Base-by-base conservation (phyloP, 2,888 invertebrate species). In the Ichneumoninae sp. region DNA sequence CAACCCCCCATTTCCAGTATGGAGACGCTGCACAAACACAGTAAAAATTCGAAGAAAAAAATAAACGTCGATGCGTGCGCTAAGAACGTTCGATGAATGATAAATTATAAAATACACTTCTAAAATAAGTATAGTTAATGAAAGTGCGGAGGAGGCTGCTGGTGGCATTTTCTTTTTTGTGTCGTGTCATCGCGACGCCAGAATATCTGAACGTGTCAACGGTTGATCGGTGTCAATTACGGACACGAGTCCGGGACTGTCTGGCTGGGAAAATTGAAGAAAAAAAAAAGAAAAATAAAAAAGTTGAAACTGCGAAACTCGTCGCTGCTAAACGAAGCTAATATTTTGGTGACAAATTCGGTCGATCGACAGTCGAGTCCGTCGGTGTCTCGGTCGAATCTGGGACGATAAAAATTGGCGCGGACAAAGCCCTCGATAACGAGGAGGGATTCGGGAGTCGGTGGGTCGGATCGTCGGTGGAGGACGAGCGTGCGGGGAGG, bases 401-500 rank as follows among this genome's bases (percentile, higher is more conserved):
- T 30, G 7, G 40, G 57, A 16, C 19, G 63, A 47, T 54, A 83
- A 83, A 50, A 70, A 52, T 68, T 74, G 26, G 68, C 57, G 70
- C 36, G 70, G 33, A 57, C 54, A 66, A 73, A 68, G 47, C 66
- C 65, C 40, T n/a, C 52, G 57, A 57, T 60, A 83, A 79, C 70
- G 66, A 79, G 50, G 79, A 26, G 52, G 71, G 57, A 68, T 63
- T 66, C 66, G 60, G 52, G 60, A 68, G 36, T 57, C 75, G 69
- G 47, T 65, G 68, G 52, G 66, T 60, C 75, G 88, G 88, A 88
- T 88, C 82, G 88, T 85, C 83, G 86, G 79, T 74, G 81, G 85
- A 86, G 85, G 83, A 80, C 26, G 57, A 60, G 78, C 83, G 87
- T 83, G 22, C 57, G 26, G 10, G 10, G 33, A 36, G 60, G 57